Evolutionary conservation across 2,797 vertebrate species (phyloP).

Genomic region (Myotis myotis): DNA sequence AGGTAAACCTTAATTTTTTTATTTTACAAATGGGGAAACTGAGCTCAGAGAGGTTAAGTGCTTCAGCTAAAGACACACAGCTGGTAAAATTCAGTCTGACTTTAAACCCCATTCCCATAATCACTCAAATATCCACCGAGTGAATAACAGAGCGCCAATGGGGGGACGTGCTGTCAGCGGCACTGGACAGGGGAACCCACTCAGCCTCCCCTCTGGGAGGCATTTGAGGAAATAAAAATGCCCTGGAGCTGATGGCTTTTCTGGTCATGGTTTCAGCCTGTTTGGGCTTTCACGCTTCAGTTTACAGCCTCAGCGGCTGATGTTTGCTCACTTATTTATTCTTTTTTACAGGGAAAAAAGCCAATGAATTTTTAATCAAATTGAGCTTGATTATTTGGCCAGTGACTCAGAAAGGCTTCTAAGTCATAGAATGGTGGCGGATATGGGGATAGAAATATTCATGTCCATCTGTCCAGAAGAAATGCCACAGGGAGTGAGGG

Average conservation of each 20-base stretch:
- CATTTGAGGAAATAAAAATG: not conserved
- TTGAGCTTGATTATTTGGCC: constrained; percentile 9
- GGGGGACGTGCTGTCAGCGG: not conserved
- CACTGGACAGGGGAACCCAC: not conserved
- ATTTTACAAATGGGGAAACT: not conserved
- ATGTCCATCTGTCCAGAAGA: not conserved
- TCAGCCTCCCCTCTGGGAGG: not conserved
- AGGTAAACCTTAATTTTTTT: not conserved
- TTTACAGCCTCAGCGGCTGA: not conserved
- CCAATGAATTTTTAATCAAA: constrained; percentile 66
- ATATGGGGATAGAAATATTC: not conserved
- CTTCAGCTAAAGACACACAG: not conserved
- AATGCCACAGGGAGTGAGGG: not conserved
- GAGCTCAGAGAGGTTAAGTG: not conserved
- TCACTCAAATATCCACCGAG: not conserved
- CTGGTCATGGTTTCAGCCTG: not conserved
- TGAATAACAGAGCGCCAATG: not conserved
- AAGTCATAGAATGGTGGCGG: not conserved
- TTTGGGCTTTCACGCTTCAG: constrained; percentile 37
- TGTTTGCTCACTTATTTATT: constrained; percentile 23
- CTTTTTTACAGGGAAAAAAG: not conserved
- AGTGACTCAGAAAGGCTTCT: constrained; percentile 48
- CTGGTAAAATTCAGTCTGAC: not conserved
- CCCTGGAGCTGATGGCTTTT: not conserved
- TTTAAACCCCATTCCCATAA: not conserved